These are phyloP conservation scores for Gallinago undulata DNA, from an alignment of 2,113 vertebrate species.

Conservation along the genomic window DNA sequence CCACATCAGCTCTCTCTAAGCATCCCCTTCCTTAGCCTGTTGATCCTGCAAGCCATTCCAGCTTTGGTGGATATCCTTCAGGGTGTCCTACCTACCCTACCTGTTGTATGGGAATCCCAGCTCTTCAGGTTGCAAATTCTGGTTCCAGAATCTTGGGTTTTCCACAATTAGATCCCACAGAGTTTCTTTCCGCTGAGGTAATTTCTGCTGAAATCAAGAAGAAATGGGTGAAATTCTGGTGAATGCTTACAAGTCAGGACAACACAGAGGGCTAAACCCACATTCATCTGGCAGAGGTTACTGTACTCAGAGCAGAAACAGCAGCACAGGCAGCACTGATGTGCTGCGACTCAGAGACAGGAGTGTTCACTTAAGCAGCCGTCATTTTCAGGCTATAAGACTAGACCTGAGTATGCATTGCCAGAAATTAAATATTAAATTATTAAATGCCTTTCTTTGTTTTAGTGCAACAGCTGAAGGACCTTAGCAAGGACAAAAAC, in stretches of 20 bases:
- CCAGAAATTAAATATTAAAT: too few species aligned
- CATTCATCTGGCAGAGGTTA: neutral
- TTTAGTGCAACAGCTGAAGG: neutral
- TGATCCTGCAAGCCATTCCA: neutral
- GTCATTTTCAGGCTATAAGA: neutral
- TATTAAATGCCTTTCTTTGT: neutral
- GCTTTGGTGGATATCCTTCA: neutral
- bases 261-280: too few species aligned
- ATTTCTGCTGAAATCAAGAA: neutral
- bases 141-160: neutral
- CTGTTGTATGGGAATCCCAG: fast-evolving
- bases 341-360: neutral
- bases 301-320: neutral
- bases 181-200: neutral
- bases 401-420: neutral
- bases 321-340: neutral
- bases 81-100: neutral
- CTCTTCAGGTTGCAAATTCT: neutral
- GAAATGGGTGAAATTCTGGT: neutral
- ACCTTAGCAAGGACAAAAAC: neutral
- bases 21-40: neutral
- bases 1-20: neutral
- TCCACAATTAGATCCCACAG: neutral
- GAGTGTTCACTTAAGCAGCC: neutral
- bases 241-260: fast-evolving